Evolutionary conservation across 2,797 vertebrate genomes (phyloP).

Genomic region (Avahi laniger): DNA sequence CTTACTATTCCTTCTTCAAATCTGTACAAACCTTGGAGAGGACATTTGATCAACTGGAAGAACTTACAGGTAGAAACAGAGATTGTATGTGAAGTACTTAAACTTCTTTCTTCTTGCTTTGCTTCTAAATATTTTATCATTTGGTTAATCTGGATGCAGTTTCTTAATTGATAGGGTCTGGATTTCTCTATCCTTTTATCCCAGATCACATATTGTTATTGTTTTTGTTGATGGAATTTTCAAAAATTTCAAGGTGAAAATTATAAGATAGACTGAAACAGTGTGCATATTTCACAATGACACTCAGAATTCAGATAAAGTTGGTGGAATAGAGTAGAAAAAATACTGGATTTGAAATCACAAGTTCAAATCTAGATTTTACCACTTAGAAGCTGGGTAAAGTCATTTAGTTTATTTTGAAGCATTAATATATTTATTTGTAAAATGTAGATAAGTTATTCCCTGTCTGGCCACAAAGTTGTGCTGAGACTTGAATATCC

Average conservation of each 20-base stretch:
- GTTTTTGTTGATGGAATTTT: background rate
- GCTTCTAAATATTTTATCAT: background rate
- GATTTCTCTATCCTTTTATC: background rate
- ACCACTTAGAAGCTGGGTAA: background rate
- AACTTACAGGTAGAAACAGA: background rate
- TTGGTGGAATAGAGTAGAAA: background rate
- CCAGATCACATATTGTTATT: background rate
- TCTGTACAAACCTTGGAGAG: background rate
- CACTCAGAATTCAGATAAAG: background rate
- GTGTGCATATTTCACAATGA: background rate
- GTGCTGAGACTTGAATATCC: background rate
- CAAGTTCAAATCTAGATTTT: conserved; percentile 6
- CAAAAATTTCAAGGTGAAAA: background rate
- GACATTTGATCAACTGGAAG: background rate
- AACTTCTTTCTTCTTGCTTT: background rate
- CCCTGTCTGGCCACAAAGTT: background rate
- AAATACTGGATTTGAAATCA: background rate
- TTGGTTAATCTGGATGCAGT: background rate
- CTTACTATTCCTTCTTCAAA: background rate
- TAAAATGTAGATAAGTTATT: background rate
- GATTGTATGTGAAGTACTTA: background rate
- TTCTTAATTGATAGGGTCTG: background rate
- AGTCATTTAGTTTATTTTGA: background rate
- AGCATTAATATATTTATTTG: background rate
- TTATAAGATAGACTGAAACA: background rate